Base-by-base conservation (phyloP, 2,888 invertebrate genomes). In the Tethea ocularis region DNA sequence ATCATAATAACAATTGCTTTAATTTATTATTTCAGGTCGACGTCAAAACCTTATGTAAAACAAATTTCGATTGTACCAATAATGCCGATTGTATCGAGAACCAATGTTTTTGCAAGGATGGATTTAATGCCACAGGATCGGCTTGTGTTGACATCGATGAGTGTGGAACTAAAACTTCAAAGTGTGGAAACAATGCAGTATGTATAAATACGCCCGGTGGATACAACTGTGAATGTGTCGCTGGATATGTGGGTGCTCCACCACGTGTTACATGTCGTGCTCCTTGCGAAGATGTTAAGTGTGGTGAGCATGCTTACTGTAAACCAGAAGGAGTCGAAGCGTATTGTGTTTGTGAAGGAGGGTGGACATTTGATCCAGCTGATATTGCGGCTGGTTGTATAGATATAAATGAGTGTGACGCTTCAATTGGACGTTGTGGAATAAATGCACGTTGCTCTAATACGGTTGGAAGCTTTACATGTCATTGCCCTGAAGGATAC, bases 391-490 rank as follows among this genome's bases (percentile, higher is more conserved):
- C 97, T 52, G 98, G 98, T 61, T 98, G 98, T 81, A 94, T 98
- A 62, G 98, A 99, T 88, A 96, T 99, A 67, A 95, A 99, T 83
- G 99, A 99, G 91, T 99, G 99, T 81, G 97, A 98, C 78, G 87
- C 93, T 57, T 88, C 95, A 23, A 95, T 96, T 66, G 97, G 97
- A 29, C 94, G 96, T 69, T 98, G 98, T 84, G 98, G 97, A n/a
- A 91, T 93, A 65, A 96, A 97, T 77, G 96, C 98, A 8, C 89
- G 95, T 11, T 98, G 98, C 78, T 95, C 95, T 15, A 98, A 98
- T 77, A 93, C 95, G 6, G 95, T 95, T 4, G 98, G 98, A 58
- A 95, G 96, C 67, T 98, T 95, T 75, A 93, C 93, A 46, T 98
- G 98, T 75, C 94, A 95, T 60, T 98, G 98, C 77, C 96, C 96